phyloP scores from a whole-genome alignment of 2,113 vertebrate species.

The Ascaphus truei region DNA sequence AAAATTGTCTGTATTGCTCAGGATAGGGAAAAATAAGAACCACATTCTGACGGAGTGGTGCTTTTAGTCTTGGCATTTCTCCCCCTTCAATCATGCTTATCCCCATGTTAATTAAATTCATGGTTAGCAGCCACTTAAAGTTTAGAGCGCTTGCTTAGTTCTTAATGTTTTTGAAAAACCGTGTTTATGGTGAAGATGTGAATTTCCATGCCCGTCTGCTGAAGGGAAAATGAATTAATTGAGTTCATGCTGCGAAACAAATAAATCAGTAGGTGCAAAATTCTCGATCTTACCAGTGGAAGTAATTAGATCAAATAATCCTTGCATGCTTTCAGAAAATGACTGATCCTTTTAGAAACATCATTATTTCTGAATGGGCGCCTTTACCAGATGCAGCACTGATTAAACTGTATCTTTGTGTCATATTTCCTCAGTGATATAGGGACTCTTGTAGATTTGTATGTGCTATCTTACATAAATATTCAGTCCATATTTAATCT shows the following conservation, averaged over 20 bases:
- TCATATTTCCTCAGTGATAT: neutral
- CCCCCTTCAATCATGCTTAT: slow-evolving; percentile 13
- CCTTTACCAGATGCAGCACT: neutral
- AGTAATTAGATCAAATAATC: slow-evolving; percentile 21
- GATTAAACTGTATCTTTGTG: neutral
- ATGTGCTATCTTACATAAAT: no score
- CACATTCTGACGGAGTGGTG: neutral
- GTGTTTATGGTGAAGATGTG: slow-evolving; percentile 10
- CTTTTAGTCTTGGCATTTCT: slow-evolving; percentile 1
- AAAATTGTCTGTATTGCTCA: neutral
- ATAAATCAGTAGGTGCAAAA: slow-evolving; percentile 19
- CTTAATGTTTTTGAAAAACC: neutral
- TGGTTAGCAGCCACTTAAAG: slow-evolving; percentile 15
- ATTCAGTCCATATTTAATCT: no score
- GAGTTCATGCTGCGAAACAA: slow-evolving; percentile 16
- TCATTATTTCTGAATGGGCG: neutral
- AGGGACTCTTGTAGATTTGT: neutral
- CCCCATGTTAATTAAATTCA: slow-evolving; percentile 23
- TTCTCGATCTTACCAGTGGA: slow-evolving; percentile 17
- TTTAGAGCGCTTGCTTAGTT: slow-evolving; percentile 11
- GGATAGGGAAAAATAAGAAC: neutral
- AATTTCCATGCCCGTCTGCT: slow-evolving; percentile 28
- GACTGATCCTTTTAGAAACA: neutral
- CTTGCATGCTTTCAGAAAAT: neutral
- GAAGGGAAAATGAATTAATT: slow-evolving; percentile 29